Evolutionary conservation across 2,113 vertebrate species (phyloP).

Genomic region (Thamnaconus septentrionalis): DNA sequence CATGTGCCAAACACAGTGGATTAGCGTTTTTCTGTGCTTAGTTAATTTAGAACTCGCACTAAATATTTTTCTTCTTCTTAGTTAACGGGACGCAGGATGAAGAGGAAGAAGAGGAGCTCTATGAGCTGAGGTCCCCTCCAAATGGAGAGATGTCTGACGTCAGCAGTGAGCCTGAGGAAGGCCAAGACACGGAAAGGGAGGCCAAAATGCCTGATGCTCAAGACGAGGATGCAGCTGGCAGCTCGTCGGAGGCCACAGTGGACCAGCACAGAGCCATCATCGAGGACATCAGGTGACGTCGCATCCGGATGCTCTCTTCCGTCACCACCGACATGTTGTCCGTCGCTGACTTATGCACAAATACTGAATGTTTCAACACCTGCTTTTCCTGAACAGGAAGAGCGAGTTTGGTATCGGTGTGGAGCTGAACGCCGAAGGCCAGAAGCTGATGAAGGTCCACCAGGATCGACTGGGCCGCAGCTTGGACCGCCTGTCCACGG

Average conservation of each 20-base stretch:
- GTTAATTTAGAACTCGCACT: neutral
- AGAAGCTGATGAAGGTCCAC: conserved; percentile 74
- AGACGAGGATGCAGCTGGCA: neutral
- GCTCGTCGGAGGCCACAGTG: conserved; percentile 21
- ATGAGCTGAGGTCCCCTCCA: conserved; percentile 49
- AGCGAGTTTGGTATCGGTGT: conserved; percentile 80
- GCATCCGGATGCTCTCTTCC: neutral
- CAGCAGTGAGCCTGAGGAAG: conserved; percentile 31
- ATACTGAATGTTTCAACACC: neutral
- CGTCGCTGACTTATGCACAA: neutral
- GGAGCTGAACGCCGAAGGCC: conserved; percentile 68
- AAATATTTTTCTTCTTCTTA: conserved; percentile 16
- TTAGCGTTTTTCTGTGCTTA: no score
- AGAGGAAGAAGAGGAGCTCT: conserved; percentile 65
- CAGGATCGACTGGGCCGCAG: conserved; percentile 78
- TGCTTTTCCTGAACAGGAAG: conserved; percentile 58
- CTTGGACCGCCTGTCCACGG: conserved; percentile 79
- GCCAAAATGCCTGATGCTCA: conserved; percentile 10
- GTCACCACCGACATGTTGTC: neutral
- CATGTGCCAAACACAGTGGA: no score
- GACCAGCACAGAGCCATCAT: conserved; percentile 58
- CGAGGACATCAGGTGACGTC: conserved; percentile 76
- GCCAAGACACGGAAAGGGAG: conserved; percentile 8
- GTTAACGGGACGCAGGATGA: conserved; percentile 34
- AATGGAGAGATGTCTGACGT: conserved; percentile 27